Conservation (phyloP, 1,140 invertebrate species). For the Tetraneura akinire region DNA sequence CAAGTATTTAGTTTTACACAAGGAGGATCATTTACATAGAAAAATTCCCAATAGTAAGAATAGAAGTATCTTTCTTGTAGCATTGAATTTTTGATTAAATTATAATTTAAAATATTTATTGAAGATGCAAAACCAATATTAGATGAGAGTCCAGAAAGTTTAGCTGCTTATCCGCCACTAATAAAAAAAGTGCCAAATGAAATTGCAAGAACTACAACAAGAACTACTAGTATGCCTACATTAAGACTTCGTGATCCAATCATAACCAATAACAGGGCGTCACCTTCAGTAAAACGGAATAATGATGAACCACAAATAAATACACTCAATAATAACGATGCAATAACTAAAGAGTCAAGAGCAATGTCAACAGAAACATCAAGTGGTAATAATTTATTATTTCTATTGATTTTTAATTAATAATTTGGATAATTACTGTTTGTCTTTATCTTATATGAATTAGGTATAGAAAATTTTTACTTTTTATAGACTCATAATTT, state of each 20-base stretch:
- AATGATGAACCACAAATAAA: slow-evolving; percentile 49
- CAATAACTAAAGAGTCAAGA: background rate
- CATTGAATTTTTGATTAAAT: background rate
- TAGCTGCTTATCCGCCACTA: slow-evolving; percentile 39
- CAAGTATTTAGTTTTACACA: slow-evolving; percentile 66
- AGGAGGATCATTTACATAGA: slow-evolving; percentile 53
- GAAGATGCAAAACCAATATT: slow-evolving; percentile 1
- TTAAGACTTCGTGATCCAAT: background rate
- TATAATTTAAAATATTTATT: slow-evolving; percentile 16
- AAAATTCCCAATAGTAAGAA: slow-evolving; percentile 21
- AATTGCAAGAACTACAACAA: background rate
- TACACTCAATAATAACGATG: slow-evolving; percentile 27
- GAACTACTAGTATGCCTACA: slow-evolving; percentile 22
- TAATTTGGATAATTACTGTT: too few relatives aligned
- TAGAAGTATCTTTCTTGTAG: background rate
- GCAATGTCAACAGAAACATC: background rate
- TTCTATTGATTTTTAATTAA: background rate
- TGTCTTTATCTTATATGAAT: too few relatives aligned
- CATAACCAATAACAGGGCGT: slow-evolving; percentile 9
- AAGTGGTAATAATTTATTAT: slow-evolving; percentile 12
- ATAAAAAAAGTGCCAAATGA: slow-evolving; percentile 45
- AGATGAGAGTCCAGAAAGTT: slow-evolving; percentile 21
- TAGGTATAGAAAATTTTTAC: too few relatives aligned
- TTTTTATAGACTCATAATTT: too few relatives aligned
- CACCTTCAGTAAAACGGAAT: slow-evolving; percentile 16